Conservation (phyloP, 2,113 vertebrate genomes). For the Rhinogobius similis region DNA sequence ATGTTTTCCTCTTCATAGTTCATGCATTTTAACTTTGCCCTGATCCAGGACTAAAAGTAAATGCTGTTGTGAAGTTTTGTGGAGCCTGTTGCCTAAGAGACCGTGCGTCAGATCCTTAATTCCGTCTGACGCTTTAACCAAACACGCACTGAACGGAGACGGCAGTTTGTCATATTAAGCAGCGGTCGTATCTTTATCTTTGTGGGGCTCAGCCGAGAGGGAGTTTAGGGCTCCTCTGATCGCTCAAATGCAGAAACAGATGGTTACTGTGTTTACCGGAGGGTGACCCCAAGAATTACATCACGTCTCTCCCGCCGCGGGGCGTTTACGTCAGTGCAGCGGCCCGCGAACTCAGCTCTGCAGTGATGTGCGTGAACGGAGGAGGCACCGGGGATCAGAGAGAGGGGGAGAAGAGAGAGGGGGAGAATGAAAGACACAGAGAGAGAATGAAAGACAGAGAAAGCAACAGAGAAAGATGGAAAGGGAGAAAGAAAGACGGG, state of each 20-base stretch:
- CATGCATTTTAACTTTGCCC: background rate
- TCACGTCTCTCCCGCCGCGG: slow-evolving; percentile 45
- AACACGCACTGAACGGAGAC: slow-evolving; percentile 9
- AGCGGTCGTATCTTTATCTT: too few species aligned
- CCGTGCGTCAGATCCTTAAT: slow-evolving; percentile 52
- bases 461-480: too few species aligned
- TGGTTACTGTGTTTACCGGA: slow-evolving; percentile 29
- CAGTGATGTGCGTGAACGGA: background rate
- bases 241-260: slow-evolving; percentile 31
- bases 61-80: slow-evolving; percentile 59
- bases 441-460: background rate
- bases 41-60: slow-evolving; percentile 11
- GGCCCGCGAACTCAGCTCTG: slow-evolving; percentile 34
- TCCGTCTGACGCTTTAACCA: slow-evolving; percentile 54
- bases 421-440: slow-evolving; percentile 1
- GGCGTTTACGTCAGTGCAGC: slow-evolving; percentile 51
- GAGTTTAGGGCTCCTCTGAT: background rate
- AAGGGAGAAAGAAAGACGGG: too few species aligned
- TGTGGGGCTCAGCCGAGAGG: too few species aligned
- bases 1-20: too few species aligned
- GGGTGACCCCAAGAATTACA: slow-evolving; percentile 43
- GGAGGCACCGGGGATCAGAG: background rate
- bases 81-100: slow-evolving; percentile 66
- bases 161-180: slow-evolving; percentile 15
- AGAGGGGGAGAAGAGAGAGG: background rate